Evolutionary conservation across 2,888 invertebrate genomes (phyloP), one percentile per base, ranked within the genome.

Genomic region (Tolmerus cingulatus): DNA sequence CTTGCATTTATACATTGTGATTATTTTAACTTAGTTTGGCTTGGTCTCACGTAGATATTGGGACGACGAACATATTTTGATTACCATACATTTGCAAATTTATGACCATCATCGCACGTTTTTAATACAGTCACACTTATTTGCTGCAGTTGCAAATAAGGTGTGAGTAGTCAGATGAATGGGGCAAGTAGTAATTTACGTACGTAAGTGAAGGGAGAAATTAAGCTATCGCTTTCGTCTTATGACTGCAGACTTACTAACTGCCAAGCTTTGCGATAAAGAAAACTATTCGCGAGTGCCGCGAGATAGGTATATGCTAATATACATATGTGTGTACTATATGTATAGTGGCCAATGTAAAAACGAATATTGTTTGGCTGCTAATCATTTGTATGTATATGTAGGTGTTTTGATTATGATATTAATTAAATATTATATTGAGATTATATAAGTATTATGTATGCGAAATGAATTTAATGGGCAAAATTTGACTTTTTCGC

Each of bases 1-100:
- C 77, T 86, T 57, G 74, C 87, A 86, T 87, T 86, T 79, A 74
- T 74, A 85, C 85, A 87, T 55, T 77, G 55, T 82, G 82, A 43
- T 74, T 34, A 82, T 55, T 37, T 46, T 19, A 55, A 77, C 40
- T 82, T 40, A 78, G 23, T 51, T 87, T 8, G 85, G 74, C 43
- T 77, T 37, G 55, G 34, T 74, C 74, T 66, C 43, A 40, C 81
- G 46, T 27, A 74, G 34, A 27, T 46, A 87, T 76, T 82, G 40
- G 37, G 74, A 51, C 34, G 34, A 51, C 66, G 82, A 66, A 19
- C 37, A 57, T n/a, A n/a, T 57, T 27, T 51, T 74, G 85, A 78
- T 78, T 12, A 23, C 78, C 79, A 79, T 79, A 79, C 27, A 79
- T 79, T 14, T 9, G 23, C 30, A 79, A 79, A 19, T 79, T 79